Base-by-base conservation (phyloP, 2,888 invertebrate species). In the Fragum sueziense region DNA sequence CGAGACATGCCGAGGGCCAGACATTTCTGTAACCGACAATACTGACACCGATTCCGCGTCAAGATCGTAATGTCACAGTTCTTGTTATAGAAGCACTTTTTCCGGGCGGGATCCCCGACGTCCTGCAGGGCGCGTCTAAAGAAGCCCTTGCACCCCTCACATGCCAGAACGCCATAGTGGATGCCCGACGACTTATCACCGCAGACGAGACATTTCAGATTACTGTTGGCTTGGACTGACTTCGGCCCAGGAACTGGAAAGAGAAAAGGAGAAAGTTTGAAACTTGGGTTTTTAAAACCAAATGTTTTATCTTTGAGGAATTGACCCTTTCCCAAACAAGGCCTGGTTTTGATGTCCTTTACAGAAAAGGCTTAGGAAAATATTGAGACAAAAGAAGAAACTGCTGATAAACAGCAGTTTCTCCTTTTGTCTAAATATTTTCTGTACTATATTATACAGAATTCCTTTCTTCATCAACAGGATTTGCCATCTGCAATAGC, bases 91-190 rank as follows among this genome's bases (percentile, higher is more conserved):
- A 92, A 93, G 82, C 93, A 93, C 79, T 92, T 91, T 84, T 91
- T 92, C 9, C 92, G 82, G n/a, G 91, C 90, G 34, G 93, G 92
- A 77, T 93, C 92, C 6, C 93, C 93, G 67, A 93, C 92, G 86
- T 93, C 92, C 84, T 93, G 92, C 20, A 93, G 85, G 31, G 93
- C 92, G 71, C 93, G 85, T 27, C 93, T 86, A 84, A 93, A 93
- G 84, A 93, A 93, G 11, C 93, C 93, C 92, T 92, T 93, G 85
- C 93, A 93, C 0, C 93, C 93, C 79, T 93, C 93, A 85, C 93
- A 93, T 3, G 93, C 92, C 71, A 92, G 85, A 7, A 93, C 93
- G 27, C 93, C 93, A 86, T 93, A 93, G 77, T 93, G 93, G 9
- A 93, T 91, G 7, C 93, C 93, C 4, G 92, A 92, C 0, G 93